A percentile compares a stretch with the other conserved stretches of the same genome.
phyloP scores from a whole-genome alignment of 2,888 invertebrate genomes.

The Saturnia pavonia region DNA sequence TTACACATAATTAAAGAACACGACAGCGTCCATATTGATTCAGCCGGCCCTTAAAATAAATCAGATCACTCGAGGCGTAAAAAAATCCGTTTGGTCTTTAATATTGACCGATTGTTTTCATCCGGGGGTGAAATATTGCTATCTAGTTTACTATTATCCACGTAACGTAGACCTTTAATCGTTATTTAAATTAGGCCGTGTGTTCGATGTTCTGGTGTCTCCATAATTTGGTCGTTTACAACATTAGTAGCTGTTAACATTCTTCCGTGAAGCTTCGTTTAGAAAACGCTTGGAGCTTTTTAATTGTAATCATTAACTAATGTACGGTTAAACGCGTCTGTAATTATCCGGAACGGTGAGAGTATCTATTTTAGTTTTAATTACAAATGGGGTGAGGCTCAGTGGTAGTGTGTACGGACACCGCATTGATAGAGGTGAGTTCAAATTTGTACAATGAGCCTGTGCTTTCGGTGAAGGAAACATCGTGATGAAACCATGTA shows the following conservation, averaged over 20 bases:
- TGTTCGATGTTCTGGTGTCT: constrained; percentile 27
- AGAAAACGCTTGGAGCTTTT: constrained; percentile 52
- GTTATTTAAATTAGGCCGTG: not conserved
- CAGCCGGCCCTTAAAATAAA: constrained; percentile 48
- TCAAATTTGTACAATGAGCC: no score
- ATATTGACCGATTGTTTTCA: constrained; percentile 63
- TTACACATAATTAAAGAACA: constrained; percentile 42
- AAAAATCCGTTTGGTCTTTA: constrained; percentile 53
- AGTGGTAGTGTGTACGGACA: not conserved
- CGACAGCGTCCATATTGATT: constrained; percentile 42
- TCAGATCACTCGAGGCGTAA: constrained; percentile 50
- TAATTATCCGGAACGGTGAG: constrained; percentile 18
- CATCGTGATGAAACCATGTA: no score
- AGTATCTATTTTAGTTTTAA: constrained; percentile 13
- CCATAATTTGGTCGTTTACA: constrained; percentile 36
- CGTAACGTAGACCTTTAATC: constrained; percentile 31
- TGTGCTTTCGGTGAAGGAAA: no score
- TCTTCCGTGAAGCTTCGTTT: constrained; percentile 55
- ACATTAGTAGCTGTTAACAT: constrained; percentile 56
- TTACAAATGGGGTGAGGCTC: not conserved
- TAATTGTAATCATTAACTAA: constrained; percentile 43
- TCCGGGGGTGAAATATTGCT: constrained; percentile 52
- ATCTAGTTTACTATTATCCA: constrained; percentile 40
- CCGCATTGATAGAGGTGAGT: no score
- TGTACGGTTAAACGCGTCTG: constrained; percentile 26